Evolutionary conservation across 2,888 invertebrate species (phyloP).

Genomic region (Cataglyphis altisquamis): DNA sequence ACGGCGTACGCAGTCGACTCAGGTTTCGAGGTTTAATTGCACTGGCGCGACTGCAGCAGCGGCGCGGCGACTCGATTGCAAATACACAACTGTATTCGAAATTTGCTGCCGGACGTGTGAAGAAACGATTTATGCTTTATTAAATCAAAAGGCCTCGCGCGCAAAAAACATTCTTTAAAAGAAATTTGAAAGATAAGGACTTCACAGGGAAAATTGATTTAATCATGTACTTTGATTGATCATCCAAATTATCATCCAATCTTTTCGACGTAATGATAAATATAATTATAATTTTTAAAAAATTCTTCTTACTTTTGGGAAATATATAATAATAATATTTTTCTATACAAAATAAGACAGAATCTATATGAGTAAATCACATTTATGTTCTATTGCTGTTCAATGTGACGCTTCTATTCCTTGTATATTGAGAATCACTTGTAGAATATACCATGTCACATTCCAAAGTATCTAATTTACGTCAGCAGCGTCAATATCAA

Average conservation of each 20-base stretch:
- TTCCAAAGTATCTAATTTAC: conserved; percentile 50
- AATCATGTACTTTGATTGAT: neutral
- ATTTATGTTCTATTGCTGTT: neutral
- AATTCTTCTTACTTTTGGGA: neutral
- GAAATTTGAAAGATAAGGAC: neutral
- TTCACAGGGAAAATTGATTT: neutral
- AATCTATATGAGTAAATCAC: neutral
- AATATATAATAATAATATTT: neutral
- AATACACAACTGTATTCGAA: conserved; percentile 50
- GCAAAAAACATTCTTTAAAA: neutral
- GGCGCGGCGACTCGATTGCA: conserved; percentile 39
- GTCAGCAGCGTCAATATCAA: conserved; percentile 48
- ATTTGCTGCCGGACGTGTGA: conserved; percentile 14
- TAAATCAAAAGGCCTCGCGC: conserved; percentile 1
- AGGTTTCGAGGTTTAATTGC: conserved; percentile 80
- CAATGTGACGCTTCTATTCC: neutral
- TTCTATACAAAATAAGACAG: neutral
- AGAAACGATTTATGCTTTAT: conserved; percentile 38
- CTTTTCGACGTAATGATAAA: neutral
- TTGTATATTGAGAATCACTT: conserved; percentile 11
- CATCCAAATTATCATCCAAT: neutral
- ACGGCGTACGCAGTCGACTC: conserved; percentile 72
- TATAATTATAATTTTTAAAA: neutral
- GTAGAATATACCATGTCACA: conserved; percentile 25
- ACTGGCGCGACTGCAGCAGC: conserved; percentile 59